Percentiles rank a stretch among this genome's conserved stretches.
phyloP scores from a whole-genome alignment of 2,888 invertebrate species.

The Noctuana brunneofusca region DNA sequence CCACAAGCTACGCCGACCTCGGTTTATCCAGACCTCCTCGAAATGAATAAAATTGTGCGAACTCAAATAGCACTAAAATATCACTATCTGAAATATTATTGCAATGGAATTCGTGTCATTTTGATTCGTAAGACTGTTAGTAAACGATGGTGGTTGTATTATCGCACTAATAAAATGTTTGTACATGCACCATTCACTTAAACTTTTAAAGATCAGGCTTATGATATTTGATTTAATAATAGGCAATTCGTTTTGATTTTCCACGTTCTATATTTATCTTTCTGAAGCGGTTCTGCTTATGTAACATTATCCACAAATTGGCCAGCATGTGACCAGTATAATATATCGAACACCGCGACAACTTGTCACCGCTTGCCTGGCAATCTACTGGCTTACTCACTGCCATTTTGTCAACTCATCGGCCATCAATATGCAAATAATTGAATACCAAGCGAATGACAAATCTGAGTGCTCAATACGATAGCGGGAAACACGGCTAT shows the following conservation, averaged over 20 bases:
- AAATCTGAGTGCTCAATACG: conserved; percentile 27
- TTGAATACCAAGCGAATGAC: conserved; percentile 29
- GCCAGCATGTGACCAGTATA: neutral
- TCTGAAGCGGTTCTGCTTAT: no score
- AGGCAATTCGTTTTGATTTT: no score
- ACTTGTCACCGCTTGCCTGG: conserved; percentile 21
- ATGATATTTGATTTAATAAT: no score
- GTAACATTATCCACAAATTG: neutral
- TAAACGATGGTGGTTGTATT: neutral
- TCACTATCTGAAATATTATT: neutral
- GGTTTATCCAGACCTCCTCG: neutral
- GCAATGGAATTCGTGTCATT: neutral
- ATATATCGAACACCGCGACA: conserved; percentile 23
- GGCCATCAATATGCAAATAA: conserved; percentile 33
- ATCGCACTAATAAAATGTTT: neutral
- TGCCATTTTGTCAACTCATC: conserved; percentile 33
- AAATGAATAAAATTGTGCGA: conserved; percentile 4
- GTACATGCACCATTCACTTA: neutral
- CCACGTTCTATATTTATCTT: no score
- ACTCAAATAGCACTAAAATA: neutral
- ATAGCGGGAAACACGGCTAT: conserved; percentile 34
- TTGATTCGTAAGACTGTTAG: neutral
- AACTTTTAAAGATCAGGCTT: neutral
- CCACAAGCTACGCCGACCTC: neutral
- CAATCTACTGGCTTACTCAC: conserved; percentile 33